Evolutionary conservation across 2,888 invertebrate species (phyloP), one percentile per base, ranked within the genome.

Genomic region (Rosalia funebris): DNA sequence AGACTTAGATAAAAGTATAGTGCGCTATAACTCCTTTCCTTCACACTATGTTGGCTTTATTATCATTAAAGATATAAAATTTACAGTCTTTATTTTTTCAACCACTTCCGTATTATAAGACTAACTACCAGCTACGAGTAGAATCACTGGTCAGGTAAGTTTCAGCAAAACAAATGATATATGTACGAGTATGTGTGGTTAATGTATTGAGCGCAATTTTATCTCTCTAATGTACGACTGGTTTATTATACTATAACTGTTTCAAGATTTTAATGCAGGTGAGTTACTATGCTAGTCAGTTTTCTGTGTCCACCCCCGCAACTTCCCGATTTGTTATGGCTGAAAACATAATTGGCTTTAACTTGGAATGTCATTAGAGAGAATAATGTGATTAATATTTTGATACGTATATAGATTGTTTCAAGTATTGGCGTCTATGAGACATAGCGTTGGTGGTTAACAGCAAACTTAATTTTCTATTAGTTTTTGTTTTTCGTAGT

Each of bases 201-300:
- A 69, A 71, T 69, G 66, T 70, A 70, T 70, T 71, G 68, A 63
- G 62, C 62, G 66, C 65, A 60, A 62, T 68, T 68, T 69, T 69
- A 71, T 69, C 68, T 68, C 45, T 46, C 54, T 48, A 57, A 44
- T 53, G 56, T 57, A 56, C 47, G 63, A 65, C 68, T 65, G 64
- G 68, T 68, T 68, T 68, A 67, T 67, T 58, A 64, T 60, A 54
- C 47, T 46, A 58, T 65, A 67, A 65, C 66, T 64, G 66, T 67
- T 61, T 57, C 63, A 55, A 58, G 60, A 45, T 62, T 60, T 60
- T 58, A 57, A 60, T 55, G 46, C 58, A 56, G 58, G 62, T 62
- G 56, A 65, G 57, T 60, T 60, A 62, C 62, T 60, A 44, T 60
- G 58, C 32, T 15, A 11, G 60, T 37, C 37, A 47, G 55, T 25